These are phyloP conservation scores for Microcebus ravelobensis DNA, from an alignment of 2,113 vertebrate genomes.

Conservation along the genomic window DNA sequence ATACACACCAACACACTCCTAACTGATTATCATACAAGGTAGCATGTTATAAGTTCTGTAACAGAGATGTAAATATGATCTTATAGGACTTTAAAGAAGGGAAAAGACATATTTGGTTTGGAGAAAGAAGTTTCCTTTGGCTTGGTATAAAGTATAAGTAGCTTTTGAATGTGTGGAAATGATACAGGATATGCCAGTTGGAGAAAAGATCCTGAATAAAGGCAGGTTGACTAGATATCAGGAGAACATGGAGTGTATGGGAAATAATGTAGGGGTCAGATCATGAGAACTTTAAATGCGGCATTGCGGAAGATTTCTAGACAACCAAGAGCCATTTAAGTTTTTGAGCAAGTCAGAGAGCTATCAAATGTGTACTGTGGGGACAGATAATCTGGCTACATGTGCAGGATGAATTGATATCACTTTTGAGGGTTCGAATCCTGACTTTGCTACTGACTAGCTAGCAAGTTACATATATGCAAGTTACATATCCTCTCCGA, in stretches of 20 bases:
- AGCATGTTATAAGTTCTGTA: neutral
- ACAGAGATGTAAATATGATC: neutral
- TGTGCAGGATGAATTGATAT: neutral
- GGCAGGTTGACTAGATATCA: neutral
- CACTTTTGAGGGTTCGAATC: neutral
- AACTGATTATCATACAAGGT: neutral
- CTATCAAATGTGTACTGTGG: neutral
- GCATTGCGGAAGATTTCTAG: neutral
- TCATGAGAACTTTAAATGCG: neutral
- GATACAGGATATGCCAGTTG: neutral
- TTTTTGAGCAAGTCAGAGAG: neutral
- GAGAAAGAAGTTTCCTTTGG: neutral
- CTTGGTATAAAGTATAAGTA: neutral
- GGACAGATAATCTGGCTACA: neutral
- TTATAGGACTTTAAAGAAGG: neutral
- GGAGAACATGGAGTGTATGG: neutral
- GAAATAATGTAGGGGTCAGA: neutral
- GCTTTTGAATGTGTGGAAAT: conserved; percentile 16
- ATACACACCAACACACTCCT: neutral
- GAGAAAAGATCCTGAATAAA: neutral
- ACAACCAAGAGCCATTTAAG: conserved; percentile 7
- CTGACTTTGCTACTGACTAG: conserved; percentile 8
- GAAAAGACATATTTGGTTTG: neutral
- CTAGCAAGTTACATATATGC: neutral
- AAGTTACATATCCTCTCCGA: neutral